A percentile compares a stretch with the other conserved stretches of the same genome.
These are phyloP conservation scores for Fabriciana adippe DNA, from an alignment of 2,888 invertebrate genomes.

Conservation along the genomic window DNA sequence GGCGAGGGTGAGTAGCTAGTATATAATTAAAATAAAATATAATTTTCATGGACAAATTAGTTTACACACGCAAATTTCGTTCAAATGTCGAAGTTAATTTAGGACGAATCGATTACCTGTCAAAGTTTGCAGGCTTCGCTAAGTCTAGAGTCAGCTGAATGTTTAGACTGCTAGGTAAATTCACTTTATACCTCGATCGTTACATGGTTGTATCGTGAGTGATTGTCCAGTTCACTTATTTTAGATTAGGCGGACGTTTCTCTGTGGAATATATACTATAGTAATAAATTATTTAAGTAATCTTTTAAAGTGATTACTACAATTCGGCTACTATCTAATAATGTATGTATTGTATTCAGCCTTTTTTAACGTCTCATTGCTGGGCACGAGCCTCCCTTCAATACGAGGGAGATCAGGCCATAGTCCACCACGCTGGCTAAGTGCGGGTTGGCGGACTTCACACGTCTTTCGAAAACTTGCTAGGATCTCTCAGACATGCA, in stretches of 20 bases:
- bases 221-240: background rate
- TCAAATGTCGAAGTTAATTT: conserved; percentile 10
- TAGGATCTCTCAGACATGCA: too few relatives aligned
- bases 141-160: conserved; percentile 15
- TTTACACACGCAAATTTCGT: background rate
- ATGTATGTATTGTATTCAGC: too few relatives aligned
- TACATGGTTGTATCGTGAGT: conserved; percentile 13
- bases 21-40: background rate
- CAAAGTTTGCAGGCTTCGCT: conserved; percentile 19
- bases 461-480: too few relatives aligned
- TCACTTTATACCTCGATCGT: conserved; percentile 1
- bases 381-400: too few relatives aligned
- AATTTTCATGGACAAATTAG: background rate
- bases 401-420: too few relatives aligned
- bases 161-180: conserved; percentile 13
- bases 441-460: too few relatives aligned
- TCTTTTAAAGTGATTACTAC: too few relatives aligned
- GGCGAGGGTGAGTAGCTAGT: background rate
- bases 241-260: background rate
- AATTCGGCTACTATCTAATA: too few relatives aligned
- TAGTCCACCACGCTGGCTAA: too few relatives aligned
- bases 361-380: too few relatives aligned
- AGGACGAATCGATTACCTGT: conserved; percentile 17
- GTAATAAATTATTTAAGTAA: too few relatives aligned
- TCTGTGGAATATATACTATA: too few relatives aligned